A percentile compares a stretch with the other conserved stretches of the same genome.
Conservation (phyloP, 2,113 vertebrate genomes). For the Nettapus auritus region DNA sequence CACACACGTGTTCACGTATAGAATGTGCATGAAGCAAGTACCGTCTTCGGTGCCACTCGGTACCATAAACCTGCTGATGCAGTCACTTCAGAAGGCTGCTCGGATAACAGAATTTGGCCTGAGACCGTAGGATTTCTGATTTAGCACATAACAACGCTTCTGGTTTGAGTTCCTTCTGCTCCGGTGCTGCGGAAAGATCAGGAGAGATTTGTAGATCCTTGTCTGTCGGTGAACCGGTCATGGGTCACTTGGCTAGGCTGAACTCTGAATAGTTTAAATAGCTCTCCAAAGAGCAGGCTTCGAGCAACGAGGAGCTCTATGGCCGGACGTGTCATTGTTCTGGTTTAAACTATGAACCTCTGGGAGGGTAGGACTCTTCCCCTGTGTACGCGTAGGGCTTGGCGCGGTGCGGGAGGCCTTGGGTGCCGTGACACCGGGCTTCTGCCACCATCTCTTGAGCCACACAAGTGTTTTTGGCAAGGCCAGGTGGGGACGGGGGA, state of each 20-base stretch:
- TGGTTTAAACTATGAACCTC: slow-evolving; percentile 11
- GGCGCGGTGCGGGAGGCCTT: neutral
- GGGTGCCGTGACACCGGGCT: neutral
- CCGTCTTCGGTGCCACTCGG: neutral
- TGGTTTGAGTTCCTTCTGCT: neutral
- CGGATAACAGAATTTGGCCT: neutral
- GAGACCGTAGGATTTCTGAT: neutral
- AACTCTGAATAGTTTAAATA: slow-evolving; percentile 49
- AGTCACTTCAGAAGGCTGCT: neutral
- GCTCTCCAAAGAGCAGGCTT: neutral
- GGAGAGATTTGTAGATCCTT: neutral
- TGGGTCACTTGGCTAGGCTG: neutral
- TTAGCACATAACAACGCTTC: neutral
- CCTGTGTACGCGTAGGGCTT: neutral
- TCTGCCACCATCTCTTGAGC: neutral
- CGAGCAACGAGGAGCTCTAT: neutral
- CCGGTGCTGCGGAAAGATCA: neutral
- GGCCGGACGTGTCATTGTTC: neutral
- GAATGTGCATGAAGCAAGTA: neutral
- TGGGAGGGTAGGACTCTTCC: neutral
- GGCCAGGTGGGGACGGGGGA: too few species aligned
- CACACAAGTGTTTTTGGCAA: neutral
- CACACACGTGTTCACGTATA: neutral
- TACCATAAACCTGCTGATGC: neutral
- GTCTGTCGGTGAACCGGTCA: neutral